Evolutionary conservation across 2,113 vertebrate genomes (phyloP), one percentile per base, ranked within the genome.

Genomic region (Nansenia antarctica): DNA sequence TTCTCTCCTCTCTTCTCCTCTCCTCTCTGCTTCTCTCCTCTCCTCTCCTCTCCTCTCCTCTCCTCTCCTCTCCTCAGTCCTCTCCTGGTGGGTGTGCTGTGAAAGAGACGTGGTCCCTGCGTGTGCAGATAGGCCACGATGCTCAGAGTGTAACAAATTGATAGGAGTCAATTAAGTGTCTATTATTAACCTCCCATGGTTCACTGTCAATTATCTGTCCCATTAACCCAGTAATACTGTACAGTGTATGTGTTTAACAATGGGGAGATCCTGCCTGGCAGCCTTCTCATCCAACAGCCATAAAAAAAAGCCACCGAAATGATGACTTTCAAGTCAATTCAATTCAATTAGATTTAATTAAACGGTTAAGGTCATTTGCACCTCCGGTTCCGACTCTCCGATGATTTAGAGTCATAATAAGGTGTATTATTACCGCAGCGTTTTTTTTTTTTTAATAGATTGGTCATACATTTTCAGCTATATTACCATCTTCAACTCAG

Each of bases 221-320:
- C 91, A 93, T 93, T 93, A 93, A 91, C 91, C 90, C 86, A 71
- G 86, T 89, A 89, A 91, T 87, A 88, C 83, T 90, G 90, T 91
- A 87, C 66, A 75, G 87, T 86, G 84, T 86, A 88, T 88, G 87
- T 83, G 83, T 90, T 90, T 89, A 88, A 89, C 87, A 79, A 74
- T 72, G 77, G 84, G 69, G 78, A 75, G 80, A 85, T 81, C 81
- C 82, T 82, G 78, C 71, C 39, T 81, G 82, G 82, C 84, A 82
- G 82, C 79, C 62, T 67, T 86, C 82, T 84, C 83, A 80, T 89
- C 82, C 75, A 67, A n/a, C 73, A 82, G 73, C 82, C 77, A 60
- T 77, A 77, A 88, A 74, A 79, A 74, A 79, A 73, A 73, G 60
- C 79, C 73, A 72, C 72, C 64, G 67, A 85, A 90, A 87, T 86